Evolutionary conservation across 2,797 vertebrate species (phyloP).

Genomic region (Craterocephalus amniculus): DNA sequence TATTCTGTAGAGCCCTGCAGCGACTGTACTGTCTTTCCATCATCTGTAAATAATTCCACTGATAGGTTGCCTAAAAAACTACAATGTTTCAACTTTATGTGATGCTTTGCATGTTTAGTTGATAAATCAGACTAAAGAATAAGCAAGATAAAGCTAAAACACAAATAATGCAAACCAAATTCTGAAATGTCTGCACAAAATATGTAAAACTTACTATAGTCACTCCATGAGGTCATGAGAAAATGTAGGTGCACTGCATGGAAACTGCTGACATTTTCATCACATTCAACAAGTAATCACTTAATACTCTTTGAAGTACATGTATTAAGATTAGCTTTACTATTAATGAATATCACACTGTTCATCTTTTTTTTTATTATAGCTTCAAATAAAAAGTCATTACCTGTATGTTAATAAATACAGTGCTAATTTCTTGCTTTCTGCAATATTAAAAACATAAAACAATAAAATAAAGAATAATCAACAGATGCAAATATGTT

Average conservation of each 20-base stretch:
- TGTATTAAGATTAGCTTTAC: not conserved
- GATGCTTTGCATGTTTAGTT: slow-evolving; percentile 10
- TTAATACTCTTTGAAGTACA: not conserved
- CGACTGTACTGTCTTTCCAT: slow-evolving; percentile 17
- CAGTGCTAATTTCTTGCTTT: not conserved
- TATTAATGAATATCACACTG: not conserved
- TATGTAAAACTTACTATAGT: not conserved
- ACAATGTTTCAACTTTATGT: slow-evolving; percentile 2
- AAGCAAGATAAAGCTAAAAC: not conserved
- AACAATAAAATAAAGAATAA: not conserved
- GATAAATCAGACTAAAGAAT: not conserved
- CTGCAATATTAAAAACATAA: not conserved
- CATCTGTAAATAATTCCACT: slow-evolving; percentile 24
- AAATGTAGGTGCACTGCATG: not conserved
- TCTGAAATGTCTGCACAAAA: not conserved
- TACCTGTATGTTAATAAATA: not conserved
- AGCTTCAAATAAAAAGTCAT: not conserved
- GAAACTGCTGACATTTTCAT: not conserved
- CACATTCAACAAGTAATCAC: not conserved
- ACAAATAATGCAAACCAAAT: not conserved
- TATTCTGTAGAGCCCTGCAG: slow-evolving; percentile 29
- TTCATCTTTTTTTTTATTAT: too few relatives aligned
- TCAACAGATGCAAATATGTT: not conserved
- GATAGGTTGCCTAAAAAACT: slow-evolving; percentile 1
- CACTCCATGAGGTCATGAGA: not conserved